Evolutionary conservation across 2,888 invertebrate species (phyloP), one percentile per base, ranked within the genome.

Genomic region (Dryadula phaetusa): DNA sequence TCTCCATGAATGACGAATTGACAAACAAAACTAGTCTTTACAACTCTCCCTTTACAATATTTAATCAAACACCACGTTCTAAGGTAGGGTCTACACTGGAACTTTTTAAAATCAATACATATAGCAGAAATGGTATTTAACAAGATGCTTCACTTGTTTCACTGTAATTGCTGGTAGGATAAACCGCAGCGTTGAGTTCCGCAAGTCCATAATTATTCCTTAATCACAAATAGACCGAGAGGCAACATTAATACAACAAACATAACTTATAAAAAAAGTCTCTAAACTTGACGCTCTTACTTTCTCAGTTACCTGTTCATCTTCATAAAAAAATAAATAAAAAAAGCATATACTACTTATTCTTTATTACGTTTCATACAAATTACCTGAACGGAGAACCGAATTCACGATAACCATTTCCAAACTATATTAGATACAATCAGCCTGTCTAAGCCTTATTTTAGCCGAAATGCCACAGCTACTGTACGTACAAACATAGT

Each of bases 401-500:
- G 28, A 46, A 46, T 46, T 12, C 46, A 22, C 46, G 4, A 32
- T 7, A 7, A 1, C 4, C 8, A 32, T 8, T 7, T 8, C 16
- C n/a, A 16, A 7, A 16, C 6, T 42, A 16, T 16, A 42, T 16
- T 5, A 5, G 7, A 16, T 16, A 1, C 3, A n/a, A 46, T 18
- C 8, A 1, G 18, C 20, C 18, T 54, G 56, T 47, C 5, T 20
- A 1, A 42, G 53, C 60, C 62, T 68, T 16, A 66, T 47, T 63
- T 64, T 46, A 64, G 20, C 58, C 37, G 63, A 70, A 68, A 42
- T 54, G 56, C 20, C 65, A 62, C 53, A 20, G 84, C 85, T 86
- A 83, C 84, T 81, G 85, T 82, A 76, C 75, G 75, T 79, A 82
- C 84, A 54, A 37, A 84, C 79, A 82, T 73, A 72, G 72, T 69